Conservation (phyloP, 2,888 invertebrate species). For the Diaphora mendica region DNA sequence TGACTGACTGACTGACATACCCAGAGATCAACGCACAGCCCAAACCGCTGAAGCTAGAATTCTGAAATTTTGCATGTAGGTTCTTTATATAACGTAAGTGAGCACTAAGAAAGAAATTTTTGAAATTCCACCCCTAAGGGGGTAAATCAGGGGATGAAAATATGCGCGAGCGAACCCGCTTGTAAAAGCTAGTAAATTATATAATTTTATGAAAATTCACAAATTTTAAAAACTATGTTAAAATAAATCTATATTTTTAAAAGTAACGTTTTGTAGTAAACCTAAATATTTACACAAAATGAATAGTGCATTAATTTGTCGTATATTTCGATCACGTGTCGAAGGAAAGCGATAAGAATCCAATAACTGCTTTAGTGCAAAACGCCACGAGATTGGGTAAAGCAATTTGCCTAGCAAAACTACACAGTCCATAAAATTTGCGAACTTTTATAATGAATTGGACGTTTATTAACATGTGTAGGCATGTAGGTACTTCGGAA, state of each 20-base stretch:
- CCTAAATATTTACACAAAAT: constrained; percentile 42
- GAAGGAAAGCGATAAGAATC: constrained; percentile 68
- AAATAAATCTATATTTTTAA: constrained; percentile 20
- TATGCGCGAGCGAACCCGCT: too few relatives aligned
- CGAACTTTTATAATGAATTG: constrained; percentile 30
- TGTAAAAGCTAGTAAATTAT: too few relatives aligned
- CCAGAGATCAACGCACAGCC: too few relatives aligned
- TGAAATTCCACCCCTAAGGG: too few relatives aligned
- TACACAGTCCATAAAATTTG: constrained; percentile 46
- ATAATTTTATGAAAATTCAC: constrained; percentile 26
- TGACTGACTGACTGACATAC: too few relatives aligned
- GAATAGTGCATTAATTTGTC: constrained; percentile 36
- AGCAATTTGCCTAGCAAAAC: constrained; percentile 51
- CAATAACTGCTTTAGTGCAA: constrained; percentile 67
- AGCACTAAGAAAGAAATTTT: too few relatives aligned
- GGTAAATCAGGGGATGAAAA: too few relatives aligned
- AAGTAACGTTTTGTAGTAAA: constrained; percentile 7
- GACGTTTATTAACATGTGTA: constrained; percentile 18
- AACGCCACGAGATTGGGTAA: constrained; percentile 45
- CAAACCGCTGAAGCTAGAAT: too few relatives aligned
- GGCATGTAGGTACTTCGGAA: constrained; percentile 14
- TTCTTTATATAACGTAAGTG: too few relatives aligned
- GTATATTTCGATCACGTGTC: constrained; percentile 44
- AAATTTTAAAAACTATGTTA: constrained; percentile 19
- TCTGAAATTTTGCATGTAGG: too few relatives aligned